These are phyloP conservation scores for Apoda limacodes DNA, from an alignment of 2,888 invertebrate genomes.

Conservation along the genomic window DNA sequence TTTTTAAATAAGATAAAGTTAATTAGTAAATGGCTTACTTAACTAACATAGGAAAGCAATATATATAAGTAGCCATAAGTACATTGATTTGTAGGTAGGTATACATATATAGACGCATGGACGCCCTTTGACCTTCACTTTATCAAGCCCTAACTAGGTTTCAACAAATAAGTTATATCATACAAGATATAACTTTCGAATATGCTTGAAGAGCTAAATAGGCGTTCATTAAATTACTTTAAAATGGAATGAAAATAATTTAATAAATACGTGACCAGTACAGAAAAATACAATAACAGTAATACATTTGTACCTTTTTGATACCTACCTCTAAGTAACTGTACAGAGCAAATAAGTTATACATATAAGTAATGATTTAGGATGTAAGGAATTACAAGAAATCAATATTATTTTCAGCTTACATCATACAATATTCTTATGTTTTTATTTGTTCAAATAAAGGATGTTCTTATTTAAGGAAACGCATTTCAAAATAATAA, in stretches of 20 bases:
- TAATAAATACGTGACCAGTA: constrained; percentile 39
- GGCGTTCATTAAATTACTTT: constrained; percentile 38
- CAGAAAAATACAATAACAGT: constrained; percentile 37
- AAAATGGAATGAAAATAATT: constrained; percentile 45
- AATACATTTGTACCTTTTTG: constrained; percentile 49
- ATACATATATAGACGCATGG: constrained; percentile 16
- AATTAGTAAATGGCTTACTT: constrained; percentile 47
- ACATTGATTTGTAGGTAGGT: constrained; percentile 31
- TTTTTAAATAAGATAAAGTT: constrained; percentile 57
- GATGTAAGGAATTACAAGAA: no score
- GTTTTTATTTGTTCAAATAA: no score
- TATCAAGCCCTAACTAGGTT: constrained; percentile 2
- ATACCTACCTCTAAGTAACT: constrained; percentile 47
- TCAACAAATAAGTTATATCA: no score
- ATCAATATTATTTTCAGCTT: no score
- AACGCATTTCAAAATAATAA: no score
- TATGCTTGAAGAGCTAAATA: constrained; percentile 31
- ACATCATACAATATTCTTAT: no score
- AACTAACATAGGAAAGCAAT: constrained; percentile 55
- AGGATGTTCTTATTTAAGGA: no score
- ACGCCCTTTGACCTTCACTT: no score
- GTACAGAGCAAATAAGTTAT: constrained; percentile 34
- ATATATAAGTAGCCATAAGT: constrained; percentile 55
- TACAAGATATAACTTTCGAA: constrained; percentile 33
- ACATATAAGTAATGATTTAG: no score